Evolutionary conservation across 2,888 invertebrate genomes (phyloP).

Genomic region (Drosophila kanekoi): DNA sequence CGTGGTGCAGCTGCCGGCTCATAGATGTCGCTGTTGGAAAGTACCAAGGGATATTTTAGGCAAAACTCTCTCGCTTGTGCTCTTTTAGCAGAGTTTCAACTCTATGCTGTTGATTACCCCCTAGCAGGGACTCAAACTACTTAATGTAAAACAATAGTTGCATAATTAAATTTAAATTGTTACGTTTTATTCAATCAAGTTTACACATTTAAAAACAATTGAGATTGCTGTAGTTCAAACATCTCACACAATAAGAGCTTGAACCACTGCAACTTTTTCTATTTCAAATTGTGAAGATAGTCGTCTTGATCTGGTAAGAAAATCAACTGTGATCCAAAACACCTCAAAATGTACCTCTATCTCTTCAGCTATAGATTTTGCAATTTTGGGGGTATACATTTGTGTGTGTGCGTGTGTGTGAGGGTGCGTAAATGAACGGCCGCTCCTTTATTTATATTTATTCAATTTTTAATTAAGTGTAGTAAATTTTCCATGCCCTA

Average conservation of each 20-base stretch:
- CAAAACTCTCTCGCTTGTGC: constrained; percentile 6
- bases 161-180: no score
- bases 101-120: background rate
- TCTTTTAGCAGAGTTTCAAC: constrained; percentile 9
- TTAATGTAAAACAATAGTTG: no score
- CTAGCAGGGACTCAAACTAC: background rate
- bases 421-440: background rate
- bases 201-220: no score
- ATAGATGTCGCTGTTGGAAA: constrained; percentile 46
- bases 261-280: no score
- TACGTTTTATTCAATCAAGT: no score
- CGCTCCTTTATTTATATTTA: constrained; percentile 31
- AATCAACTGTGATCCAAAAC: background rate
- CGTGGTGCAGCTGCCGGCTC: constrained; percentile 9
- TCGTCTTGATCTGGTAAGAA: background rate
- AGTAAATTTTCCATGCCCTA: constrained; percentile 1
- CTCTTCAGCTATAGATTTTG: no score
- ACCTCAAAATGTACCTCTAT: background rate
- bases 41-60: constrained; percentile 28
- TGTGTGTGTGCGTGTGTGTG: background rate
- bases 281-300: no score
- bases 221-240: no score
- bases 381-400: no score
- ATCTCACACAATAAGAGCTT: no score
- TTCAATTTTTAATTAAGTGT: constrained; percentile 10